Percentiles rank a stretch among this genome's conserved stretches.
Conservation (phyloP, 1,140 invertebrate species). For the Stegodyphus dumicola region DNA sequence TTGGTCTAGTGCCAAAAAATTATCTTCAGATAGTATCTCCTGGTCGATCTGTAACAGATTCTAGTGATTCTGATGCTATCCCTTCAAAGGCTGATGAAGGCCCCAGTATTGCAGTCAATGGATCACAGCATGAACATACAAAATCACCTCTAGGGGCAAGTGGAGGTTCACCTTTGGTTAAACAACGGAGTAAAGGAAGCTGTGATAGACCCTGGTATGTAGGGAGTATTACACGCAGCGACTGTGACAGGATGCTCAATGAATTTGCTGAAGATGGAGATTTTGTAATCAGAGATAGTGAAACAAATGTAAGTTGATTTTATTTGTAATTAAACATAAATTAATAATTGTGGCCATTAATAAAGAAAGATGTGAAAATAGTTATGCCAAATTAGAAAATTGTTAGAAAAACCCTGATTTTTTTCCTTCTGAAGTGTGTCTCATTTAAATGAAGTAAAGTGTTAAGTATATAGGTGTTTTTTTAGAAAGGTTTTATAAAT, state of each 20-base stretch:
- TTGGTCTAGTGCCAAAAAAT: constrained; percentile 95
- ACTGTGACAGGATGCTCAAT: constrained; percentile 94
- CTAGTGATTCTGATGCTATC: constrained; percentile 47
- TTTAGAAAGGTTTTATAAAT: too few species aligned
- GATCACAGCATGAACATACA: constrained; percentile 44
- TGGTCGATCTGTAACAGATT: constrained; percentile 43
- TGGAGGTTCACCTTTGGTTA: constrained; percentile 44
- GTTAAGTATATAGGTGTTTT: background rate
- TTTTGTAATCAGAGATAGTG: constrained; percentile 97
- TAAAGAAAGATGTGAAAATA: too few species aligned
- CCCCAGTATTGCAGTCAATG: constrained; percentile 41
- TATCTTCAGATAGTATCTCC: constrained; percentile 81
- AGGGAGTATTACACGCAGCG: constrained; percentile 91
- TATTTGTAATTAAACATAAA: too few species aligned
- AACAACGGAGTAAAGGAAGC: constrained; percentile 46
- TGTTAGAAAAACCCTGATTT: too few species aligned
- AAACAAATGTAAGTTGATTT: constrained; percentile 90
- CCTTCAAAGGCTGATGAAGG: constrained; percentile 41
- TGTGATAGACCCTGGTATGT: constrained; percentile 87
- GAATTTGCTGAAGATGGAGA: constrained; percentile 96
- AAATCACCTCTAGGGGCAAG: constrained; percentile 37
- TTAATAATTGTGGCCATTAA: too few species aligned
- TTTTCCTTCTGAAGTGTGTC: background rate
- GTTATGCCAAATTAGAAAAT: too few species aligned
- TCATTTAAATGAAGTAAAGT: background rate